Percentiles rank a stretch among this genome's conserved stretches.
Evolutionary conservation across 2,888 invertebrate species (phyloP).

Genomic region (Dinocampus coccinellae): DNA sequence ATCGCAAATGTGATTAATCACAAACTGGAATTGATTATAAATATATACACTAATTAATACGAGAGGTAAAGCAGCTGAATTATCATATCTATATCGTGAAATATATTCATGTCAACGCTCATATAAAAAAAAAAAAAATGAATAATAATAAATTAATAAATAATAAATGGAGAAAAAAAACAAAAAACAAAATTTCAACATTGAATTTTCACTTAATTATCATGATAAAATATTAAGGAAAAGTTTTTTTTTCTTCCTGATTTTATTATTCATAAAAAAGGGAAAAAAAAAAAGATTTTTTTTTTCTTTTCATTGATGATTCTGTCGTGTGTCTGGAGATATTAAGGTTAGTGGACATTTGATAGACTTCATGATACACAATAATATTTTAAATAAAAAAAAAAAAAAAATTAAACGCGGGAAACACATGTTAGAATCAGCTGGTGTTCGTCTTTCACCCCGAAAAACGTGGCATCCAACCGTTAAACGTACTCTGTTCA

Average conservation of each 20-base stretch:
- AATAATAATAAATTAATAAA: neutral
- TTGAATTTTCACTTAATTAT: too few species aligned
- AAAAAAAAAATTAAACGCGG: constrained; percentile 54
- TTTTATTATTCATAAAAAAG: too few species aligned
- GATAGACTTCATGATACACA: constrained; percentile 15
- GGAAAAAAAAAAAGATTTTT: too few species aligned
- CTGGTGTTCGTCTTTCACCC: constrained; percentile 59
- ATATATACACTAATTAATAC: constrained; percentile 5
- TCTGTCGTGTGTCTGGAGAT: neutral
- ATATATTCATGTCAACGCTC: neutral
- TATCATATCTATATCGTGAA: neutral
- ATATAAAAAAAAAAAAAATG: too few species aligned
- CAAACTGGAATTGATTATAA: constrained; percentile 10
- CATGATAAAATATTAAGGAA: too few species aligned
- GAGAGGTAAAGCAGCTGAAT: neutral
- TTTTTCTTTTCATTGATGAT: too few species aligned
- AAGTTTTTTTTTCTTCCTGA: too few species aligned
- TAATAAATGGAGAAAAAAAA: too few species aligned
- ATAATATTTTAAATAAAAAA: neutral
- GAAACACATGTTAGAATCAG: constrained; percentile 66
- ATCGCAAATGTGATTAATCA: constrained; percentile 7
- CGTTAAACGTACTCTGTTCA: constrained; percentile 60
- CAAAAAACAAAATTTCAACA: too few species aligned
- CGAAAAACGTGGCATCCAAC: constrained; percentile 56
- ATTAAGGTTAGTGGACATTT: neutral